Conservation (phyloP, 2,113 vertebrate genomes). For the Scortum barcoo region DNA sequence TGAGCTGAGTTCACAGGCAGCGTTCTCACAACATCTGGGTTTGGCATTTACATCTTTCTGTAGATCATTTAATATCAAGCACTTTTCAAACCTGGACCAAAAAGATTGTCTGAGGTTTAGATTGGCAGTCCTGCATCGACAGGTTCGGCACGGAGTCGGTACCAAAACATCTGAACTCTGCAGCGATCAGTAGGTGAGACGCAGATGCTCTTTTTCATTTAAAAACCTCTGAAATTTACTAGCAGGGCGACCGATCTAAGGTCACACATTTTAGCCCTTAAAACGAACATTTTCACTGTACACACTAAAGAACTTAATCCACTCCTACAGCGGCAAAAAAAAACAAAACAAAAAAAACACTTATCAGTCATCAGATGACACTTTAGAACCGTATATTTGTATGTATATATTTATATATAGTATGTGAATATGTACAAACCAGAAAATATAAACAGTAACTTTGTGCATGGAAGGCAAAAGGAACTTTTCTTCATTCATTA, state of each 20-base stretch:
- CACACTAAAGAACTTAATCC: constrained; percentile 61
- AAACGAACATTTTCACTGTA: constrained; percentile 31
- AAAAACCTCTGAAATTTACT: not conserved
- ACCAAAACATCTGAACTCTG: not conserved
- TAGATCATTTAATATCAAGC: not conserved
- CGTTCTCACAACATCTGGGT: not conserved
- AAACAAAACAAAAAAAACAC: constrained; percentile 14
- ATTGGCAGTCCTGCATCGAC: not conserved
- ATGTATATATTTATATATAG: constrained; percentile 57
- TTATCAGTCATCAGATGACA: constrained; percentile 39
- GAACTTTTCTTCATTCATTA: constrained; percentile 29
- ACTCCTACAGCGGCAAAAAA: constrained; percentile 20
- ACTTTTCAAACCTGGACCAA: not conserved
- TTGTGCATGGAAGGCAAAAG: constrained; percentile 36
- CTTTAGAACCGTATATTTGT: constrained; percentile 24
- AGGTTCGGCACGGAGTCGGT: not conserved
- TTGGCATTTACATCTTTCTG: not conserved
- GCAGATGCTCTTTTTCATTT: not conserved
- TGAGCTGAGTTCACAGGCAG: not conserved
- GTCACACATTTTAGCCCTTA: constrained; percentile 27
- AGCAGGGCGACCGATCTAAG: not conserved
- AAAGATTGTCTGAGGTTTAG: not conserved
- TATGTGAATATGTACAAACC: constrained; percentile 67
- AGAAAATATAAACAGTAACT: constrained; percentile 56
- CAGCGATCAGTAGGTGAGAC: not conserved